These are phyloP conservation scores for Eurystomus glaucurus DNA, from an alignment of 2,797 vertebrate species.

Conservation along the genomic window DNA sequence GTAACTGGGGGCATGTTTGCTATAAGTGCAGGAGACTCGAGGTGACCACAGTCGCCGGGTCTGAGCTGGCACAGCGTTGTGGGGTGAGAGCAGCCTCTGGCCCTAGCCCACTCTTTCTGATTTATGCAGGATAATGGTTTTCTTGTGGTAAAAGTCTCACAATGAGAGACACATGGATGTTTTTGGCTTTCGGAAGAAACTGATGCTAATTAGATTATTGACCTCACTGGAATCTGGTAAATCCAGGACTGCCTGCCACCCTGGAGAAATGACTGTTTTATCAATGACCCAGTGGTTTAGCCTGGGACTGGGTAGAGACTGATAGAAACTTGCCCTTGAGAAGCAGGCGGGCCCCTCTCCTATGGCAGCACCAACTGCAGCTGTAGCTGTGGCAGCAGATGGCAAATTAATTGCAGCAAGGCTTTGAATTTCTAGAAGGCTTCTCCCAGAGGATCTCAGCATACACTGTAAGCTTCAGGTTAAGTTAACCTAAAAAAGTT, in stretches of 20 bases:
- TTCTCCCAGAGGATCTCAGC: neutral
- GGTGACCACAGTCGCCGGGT: rapidly evolving
- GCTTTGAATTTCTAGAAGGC: neutral
- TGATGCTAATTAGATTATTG: neutral
- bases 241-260: neutral
- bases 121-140: neutral
- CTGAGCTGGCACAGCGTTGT: rapidly evolving
- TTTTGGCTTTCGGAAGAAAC: neutral
- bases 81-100: neutral
- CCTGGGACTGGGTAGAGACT: neutral
- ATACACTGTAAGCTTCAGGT: neutral
- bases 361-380: neutral
- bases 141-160: neutral
- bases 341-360: neutral
- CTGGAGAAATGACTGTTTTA: neutral
- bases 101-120: rapidly evolving
- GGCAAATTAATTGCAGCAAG: neutral
- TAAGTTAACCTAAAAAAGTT: neutral
- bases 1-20: neutral
- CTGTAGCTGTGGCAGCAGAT: neutral
- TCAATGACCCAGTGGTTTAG: neutral
- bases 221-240: neutral
- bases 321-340: neutral
- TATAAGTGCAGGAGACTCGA: rapidly evolving
- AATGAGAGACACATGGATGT: rapidly evolving